Base-by-base conservation (phyloP, 2,113 vertebrate genomes). In the Neodontobutis hainanensis region DNA sequence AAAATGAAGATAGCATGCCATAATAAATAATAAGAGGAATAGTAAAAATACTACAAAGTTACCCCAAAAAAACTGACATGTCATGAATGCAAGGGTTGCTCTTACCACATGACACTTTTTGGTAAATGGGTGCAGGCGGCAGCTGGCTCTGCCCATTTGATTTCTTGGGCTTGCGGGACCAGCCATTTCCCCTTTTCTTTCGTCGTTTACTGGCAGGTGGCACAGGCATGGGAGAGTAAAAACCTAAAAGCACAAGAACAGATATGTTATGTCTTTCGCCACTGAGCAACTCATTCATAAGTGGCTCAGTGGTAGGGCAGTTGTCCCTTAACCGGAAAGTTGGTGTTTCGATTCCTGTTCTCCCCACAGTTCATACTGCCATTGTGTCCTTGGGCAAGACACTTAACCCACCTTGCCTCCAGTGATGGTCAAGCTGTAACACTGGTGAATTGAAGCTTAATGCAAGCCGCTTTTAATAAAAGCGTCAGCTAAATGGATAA, bases 61-160 rank as follows among this genome's bases (percentile, higher is more conserved):
- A 27, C 19, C 19, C 3, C 1, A 27, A 48, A 58, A 51, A 62
- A 10, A 52, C 2, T 58, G 11, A 64, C n/a, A 36, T 10, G 15
- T 59, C 4, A 47, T 27, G 44, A 51, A 50, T 48, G 43, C 16
- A 34, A 15, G 43, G n/a, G 19, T 45, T 57, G 10, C 16, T 89
- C 95, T 92, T 94, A 97, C 95, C 93, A 64, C 95, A 97, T 14
- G 93, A 95, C 60, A 93, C 91, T 91, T 93, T 95, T 5, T 82
- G 84, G 47, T 88, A 79, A 2, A 6, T 60, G 40, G 53, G 45
- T 11, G 58, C 12, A 19, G 44, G 45, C 11, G 69, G 77, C 5
- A 61, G 82, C 67, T 73, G 78, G 44, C 15, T 47, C 56, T 7
- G 76, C 52, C 46, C 70, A 47, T n/a, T 69, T 34, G 46, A 38